Conservation (phyloP, 1,140 invertebrate genomes). For the Drosophila baimaii region DNA sequence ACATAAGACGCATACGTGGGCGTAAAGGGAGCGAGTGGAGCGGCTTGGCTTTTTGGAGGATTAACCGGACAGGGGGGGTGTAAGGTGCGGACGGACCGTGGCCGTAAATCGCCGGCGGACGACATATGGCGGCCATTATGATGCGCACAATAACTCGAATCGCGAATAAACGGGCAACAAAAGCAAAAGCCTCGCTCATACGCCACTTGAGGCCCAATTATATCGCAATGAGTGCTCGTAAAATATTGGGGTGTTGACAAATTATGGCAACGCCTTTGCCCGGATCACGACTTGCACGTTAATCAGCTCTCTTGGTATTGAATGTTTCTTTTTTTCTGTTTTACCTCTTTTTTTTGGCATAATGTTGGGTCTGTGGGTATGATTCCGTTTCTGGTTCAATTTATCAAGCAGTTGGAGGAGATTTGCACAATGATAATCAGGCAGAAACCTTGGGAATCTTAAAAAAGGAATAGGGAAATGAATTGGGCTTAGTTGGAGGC, state of each 20-base stretch:
- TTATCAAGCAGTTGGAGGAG: not conserved
- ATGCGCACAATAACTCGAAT: slow-evolving; percentile 76
- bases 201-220: slow-evolving; percentile 70
- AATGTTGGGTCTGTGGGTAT: not conserved
- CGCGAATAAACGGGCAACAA: slow-evolving; percentile 49
- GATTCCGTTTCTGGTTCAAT: slow-evolving; percentile 16
- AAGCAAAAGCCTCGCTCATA: slow-evolving; percentile 26
- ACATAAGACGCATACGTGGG: slow-evolving; percentile 66
- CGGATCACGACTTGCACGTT: slow-evolving; percentile 66
- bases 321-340: not conserved
- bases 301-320: slow-evolving; percentile 39
- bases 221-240: slow-evolving; percentile 80
- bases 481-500: not conserved
- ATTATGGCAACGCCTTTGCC: slow-evolving; percentile 81
- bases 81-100: slow-evolving; percentile 27
- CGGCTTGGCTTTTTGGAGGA: not conserved
- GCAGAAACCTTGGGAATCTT: not conserved
- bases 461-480: not conserved
- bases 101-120: slow-evolving; percentile 55
- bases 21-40: slow-evolving; percentile 5
- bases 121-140: slow-evolving; percentile 79
- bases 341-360: not conserved
- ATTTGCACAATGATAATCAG: slow-evolving; percentile 1
- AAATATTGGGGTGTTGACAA: slow-evolving; percentile 84
- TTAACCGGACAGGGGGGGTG: slow-evolving; percentile 9